Evolutionary conservation across 2,888 invertebrate genomes (phyloP), one percentile per base, ranked within the genome.

Genomic region (Thera obeliscata): DNA sequence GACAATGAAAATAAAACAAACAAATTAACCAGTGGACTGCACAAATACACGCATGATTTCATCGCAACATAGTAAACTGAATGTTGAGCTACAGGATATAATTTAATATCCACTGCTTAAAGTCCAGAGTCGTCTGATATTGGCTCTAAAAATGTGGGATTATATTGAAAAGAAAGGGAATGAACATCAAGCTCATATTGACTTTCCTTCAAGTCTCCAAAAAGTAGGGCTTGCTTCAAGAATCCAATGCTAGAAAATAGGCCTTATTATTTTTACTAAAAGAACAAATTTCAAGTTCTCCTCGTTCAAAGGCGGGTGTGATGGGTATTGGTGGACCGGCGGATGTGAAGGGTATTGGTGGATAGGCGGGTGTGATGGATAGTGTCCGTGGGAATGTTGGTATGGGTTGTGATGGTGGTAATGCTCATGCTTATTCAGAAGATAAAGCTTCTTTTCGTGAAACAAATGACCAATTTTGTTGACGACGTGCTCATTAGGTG

Each of bases 401-500:
- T 84, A 80, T 7, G 84, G 79, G 84, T 80, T 76, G 67, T 85
- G 87, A 73, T 87, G 86, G 67, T 91, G 91, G 72, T 85, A 88
- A 76, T 91, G 91, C 65, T 91, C 90, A 71, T 93, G 93, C 73
- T 93, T 92, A 74, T 95, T 94, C 35, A 95, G 87, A 11, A 96
- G 83, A 64, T 93, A 85, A 58, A 92, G 88, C 77, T 96, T 96
- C 83, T 96, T 96, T 76, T 96, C 93, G 59, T 95, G 94, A 70
- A 97, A 94, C 48, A 97, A 87, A 73, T 96, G 94, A 33, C 96
- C 96, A 67, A 98, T 90, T 85, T 97, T 97, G 81, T 96, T 94
- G 3, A 98, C 95, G 33, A 97, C 93, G 75, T 96, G 95, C 62
- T 95, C 95, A 86, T 97, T 98, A 1, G 98, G 98, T 0, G 98